Percentiles rank a stretch among this genome's conserved stretches.
These are phyloP conservation scores for Agelastica alni DNA, from an alignment of 2,888 invertebrate species.

Conservation along the genomic window DNA sequence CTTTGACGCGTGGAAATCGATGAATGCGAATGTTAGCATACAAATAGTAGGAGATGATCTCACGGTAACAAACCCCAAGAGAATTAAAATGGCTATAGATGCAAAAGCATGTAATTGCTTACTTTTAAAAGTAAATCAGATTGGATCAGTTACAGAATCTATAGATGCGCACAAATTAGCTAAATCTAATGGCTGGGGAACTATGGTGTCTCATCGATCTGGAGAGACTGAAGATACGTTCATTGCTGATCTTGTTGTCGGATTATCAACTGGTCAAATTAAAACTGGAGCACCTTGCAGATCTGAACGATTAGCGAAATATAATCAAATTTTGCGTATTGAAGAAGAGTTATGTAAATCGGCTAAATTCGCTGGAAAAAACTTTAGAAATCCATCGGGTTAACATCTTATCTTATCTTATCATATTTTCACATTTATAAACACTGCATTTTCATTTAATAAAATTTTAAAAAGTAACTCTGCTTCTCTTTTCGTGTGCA, in stretches of 20 bases:
- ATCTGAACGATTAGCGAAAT: constrained; percentile 96
- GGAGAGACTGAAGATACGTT: constrained; percentile 99
- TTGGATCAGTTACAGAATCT: constrained; percentile 95
- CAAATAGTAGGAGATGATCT: constrained; percentile 97
- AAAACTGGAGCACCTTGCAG: constrained; percentile 99
- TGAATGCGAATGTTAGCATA: constrained; percentile 76
- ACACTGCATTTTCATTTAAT: background rate
- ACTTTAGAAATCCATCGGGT: constrained; percentile 85
- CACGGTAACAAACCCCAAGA: constrained; percentile 93
- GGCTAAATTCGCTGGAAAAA: constrained; percentile 93
- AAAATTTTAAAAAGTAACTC: too few relatives aligned
- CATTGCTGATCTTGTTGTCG: constrained; percentile 99
- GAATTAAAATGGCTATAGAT: constrained; percentile 91
- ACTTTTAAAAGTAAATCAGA: constrained; percentile 95
- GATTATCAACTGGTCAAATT: constrained; percentile 97
- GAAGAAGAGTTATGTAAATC: constrained; percentile 93
- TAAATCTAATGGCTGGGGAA: constrained; percentile 93
- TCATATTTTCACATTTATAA: background rate
- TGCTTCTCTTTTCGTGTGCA: too few relatives aligned
- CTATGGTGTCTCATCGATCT: constrained; percentile 98
- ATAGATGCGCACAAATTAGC: constrained; percentile 91
- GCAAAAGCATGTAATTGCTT: constrained; percentile 98
- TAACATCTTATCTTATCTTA: background rate
- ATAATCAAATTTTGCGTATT: constrained; percentile 97
- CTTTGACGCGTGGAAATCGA: constrained; percentile 91